Conservation (phyloP, 2,797 vertebrate genomes). For the Alauda arvensis region DNA sequence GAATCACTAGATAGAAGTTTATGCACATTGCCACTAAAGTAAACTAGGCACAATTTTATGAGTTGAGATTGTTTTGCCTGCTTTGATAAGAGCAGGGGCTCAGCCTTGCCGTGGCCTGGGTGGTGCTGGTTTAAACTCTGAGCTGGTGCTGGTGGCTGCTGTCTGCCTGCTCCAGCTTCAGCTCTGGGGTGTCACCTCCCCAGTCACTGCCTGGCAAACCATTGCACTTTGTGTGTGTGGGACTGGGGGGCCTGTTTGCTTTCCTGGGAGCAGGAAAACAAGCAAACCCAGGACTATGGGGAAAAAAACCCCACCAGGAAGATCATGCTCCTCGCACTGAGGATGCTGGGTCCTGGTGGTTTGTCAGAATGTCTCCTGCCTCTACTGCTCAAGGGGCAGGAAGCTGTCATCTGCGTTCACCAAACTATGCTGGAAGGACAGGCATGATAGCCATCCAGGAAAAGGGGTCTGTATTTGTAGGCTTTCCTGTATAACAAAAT, state of each 20-base stretch:
- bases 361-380: background rate
- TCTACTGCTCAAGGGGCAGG: background rate
- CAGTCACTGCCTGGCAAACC: background rate
- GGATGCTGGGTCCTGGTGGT: background rate
- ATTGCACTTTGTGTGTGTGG: rapidly evolving
- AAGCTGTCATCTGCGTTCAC: background rate
- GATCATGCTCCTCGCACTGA: background rate
- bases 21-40: background rate
- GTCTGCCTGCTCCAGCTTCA: background rate
- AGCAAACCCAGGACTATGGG: background rate
- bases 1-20: background rate
- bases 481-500: background rate
- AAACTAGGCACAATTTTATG: background rate
- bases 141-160: rapidly evolving
- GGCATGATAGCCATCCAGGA: background rate
- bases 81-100: background rate
- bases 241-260: no score
- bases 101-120: background rate
- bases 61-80: background rate
- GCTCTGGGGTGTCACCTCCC: no score
- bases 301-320: background rate
- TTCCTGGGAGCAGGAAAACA: background rate
- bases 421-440: rapidly evolving
- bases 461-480: background rate
- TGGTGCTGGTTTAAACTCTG: background rate